Percentiles rank a stretch among this genome's conserved stretches.
Evolutionary conservation across 2,113 vertebrate species (phyloP).

Genomic region (Sakesphorus luctuosus): DNA sequence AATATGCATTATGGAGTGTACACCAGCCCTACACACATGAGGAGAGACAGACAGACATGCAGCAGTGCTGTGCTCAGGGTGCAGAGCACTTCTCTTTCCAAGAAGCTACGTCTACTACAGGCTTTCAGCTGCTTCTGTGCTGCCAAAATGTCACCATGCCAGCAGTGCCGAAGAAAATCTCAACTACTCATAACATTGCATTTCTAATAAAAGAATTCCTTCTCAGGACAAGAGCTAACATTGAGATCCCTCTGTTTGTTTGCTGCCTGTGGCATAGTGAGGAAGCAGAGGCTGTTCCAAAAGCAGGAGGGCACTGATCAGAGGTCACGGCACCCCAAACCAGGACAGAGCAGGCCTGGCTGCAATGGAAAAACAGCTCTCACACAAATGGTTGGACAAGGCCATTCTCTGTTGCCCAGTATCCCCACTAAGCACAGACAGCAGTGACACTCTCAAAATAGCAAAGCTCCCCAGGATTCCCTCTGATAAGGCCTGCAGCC

Average conservation of each 20-base stretch:
- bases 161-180: neutral
- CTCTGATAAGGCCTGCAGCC: neutral
- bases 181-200: neutral
- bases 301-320: neutral
- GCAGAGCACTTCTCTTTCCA: neutral
- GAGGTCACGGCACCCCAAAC: neutral
- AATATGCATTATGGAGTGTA: neutral
- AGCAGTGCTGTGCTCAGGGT: neutral
- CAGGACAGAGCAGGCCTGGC: neutral
- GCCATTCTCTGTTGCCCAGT: neutral
- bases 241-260: neutral
- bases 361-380: neutral
- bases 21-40: fast-evolving
- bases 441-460: neutral
- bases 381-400: neutral
- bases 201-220: neutral
- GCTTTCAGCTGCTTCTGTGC: neutral
- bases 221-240: neutral
- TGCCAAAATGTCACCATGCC: neutral
- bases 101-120: neutral
- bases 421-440: neutral
- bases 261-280: neutral
- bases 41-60: neutral
- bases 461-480: neutral
- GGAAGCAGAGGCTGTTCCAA: neutral